These are phyloP conservation scores for Mormyrus lacerda DNA, from an alignment of 2,113 vertebrate genomes.

Conservation along the genomic window DNA sequence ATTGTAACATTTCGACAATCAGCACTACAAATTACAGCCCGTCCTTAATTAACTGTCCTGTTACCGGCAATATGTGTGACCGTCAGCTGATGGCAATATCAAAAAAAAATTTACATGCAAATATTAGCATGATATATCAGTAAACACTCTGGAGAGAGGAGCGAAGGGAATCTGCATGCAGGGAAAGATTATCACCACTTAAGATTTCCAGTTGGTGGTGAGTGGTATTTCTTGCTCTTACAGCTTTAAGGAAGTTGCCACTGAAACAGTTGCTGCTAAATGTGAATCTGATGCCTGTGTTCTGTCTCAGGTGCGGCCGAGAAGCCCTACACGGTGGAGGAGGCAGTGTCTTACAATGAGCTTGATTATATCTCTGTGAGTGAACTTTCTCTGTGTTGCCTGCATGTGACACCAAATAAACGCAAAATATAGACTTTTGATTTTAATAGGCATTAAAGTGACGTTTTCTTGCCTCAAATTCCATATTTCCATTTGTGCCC, in stretches of 20 bases:
- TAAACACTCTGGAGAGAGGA: background rate
- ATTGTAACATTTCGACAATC: background rate
- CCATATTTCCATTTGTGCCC: background rate
- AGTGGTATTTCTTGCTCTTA: background rate
- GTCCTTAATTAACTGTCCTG: background rate
- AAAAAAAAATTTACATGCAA: background rate
- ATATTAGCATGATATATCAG: background rate
- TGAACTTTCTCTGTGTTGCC: background rate
- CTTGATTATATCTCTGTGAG: slow-evolving; percentile 94
- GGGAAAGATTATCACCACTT: background rate
- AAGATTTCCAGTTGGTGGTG: background rate
- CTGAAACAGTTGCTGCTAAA: background rate
- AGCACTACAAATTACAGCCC: background rate
- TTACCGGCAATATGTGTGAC: background rate
- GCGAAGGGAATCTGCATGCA: background rate
- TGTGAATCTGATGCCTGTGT: background rate
- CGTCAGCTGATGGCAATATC: background rate
- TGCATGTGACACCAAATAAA: background rate
- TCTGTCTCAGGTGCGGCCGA: slow-evolving; percentile 80
- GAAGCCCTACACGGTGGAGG: slow-evolving; percentile 93
- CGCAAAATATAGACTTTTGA: background rate
- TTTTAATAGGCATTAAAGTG: background rate
- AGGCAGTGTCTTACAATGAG: slow-evolving; percentile 88
- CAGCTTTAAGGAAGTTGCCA: background rate
- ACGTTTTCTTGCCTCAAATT: background rate